phyloP scores from a whole-genome alignment of 1,140 invertebrate genomes.

The Euwallacea similis region DNA sequence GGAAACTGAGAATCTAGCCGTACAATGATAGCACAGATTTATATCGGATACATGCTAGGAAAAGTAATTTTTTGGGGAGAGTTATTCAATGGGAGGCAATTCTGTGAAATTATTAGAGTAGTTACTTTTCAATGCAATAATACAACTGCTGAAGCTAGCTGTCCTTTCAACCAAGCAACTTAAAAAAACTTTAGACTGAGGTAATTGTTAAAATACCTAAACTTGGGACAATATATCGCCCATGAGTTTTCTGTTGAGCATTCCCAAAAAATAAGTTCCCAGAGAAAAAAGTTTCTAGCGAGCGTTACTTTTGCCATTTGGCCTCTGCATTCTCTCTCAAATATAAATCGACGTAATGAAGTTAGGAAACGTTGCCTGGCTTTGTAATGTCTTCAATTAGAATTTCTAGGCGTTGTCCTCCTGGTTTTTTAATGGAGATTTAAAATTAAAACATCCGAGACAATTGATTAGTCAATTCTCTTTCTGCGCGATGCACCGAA shows the following conservation, averaged over 20 bases:
- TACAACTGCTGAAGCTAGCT: too few species aligned
- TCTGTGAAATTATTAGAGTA: too few species aligned
- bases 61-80: conserved; percentile 45
- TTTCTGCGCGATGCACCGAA: background rate
- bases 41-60: conserved; percentile 46
- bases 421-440: conserved; percentile 23
- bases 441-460: conserved; percentile 23
- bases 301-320: conserved; percentile 27
- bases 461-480: conserved; percentile 1
- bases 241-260: conserved; percentile 17
- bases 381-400: conserved; percentile 31
- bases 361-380: conserved; percentile 31
- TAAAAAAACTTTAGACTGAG: too few species aligned
- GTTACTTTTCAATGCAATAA: too few species aligned
- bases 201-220: too few species aligned
- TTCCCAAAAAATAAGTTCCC: conserved; percentile 21
- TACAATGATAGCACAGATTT: conserved; percentile 40
- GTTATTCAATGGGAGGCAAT: conserved; percentile 20
- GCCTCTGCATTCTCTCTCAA: conserved; percentile 23
- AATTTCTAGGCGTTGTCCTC: conserved; percentile 26
- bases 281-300: conserved; percentile 24
- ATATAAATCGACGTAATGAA: conserved; percentile 33
- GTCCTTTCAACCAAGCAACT: too few species aligned
- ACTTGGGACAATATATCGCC: conserved; percentile 15
- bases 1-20: conserved; percentile 13